These are phyloP conservation scores for Orius laevigatus DNA, from an alignment of 1,140 invertebrate species.

Conservation along the genomic window DNA sequence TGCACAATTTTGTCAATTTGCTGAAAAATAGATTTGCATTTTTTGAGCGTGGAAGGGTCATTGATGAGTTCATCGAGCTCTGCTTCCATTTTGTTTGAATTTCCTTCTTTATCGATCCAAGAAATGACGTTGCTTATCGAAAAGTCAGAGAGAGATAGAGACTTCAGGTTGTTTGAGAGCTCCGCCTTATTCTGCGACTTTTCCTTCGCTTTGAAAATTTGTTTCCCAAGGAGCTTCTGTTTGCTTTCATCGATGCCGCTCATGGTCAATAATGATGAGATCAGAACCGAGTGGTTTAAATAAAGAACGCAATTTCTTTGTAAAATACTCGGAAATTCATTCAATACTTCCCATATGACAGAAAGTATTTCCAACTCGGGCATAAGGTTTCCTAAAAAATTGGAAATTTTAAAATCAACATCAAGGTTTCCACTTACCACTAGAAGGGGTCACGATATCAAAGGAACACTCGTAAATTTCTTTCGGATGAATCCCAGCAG, in stretches of 20 bases:
- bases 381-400: conserved; percentile 42
- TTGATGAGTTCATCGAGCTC: no score
- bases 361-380: conserved; percentile 74
- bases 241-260: conserved; percentile 23
- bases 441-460: conserved; percentile 68
- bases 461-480: conserved; percentile 84
- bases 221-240: no score
- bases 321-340: conserved; percentile 46
- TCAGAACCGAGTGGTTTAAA: conserved; percentile 66
- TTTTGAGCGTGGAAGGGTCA: no score
- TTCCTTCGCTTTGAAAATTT: no score
- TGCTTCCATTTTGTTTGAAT: no score
- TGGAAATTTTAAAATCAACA: conserved; percentile 13
- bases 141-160: no score
- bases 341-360: conserved; percentile 57
- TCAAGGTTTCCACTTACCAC: conserved; percentile 28
- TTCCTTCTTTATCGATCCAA: no score
- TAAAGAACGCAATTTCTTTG: conserved; percentile 54
- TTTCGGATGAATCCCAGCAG: conserved; percentile 70
- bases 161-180: no score
- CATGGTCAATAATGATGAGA: conserved; percentile 60
- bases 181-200: no score
- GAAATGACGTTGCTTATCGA: no score
- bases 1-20: no score
- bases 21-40: no score